These are phyloP conservation scores for Lynx canadensis DNA, from an alignment of 2,113 vertebrate species.

Conservation along the genomic window DNA sequence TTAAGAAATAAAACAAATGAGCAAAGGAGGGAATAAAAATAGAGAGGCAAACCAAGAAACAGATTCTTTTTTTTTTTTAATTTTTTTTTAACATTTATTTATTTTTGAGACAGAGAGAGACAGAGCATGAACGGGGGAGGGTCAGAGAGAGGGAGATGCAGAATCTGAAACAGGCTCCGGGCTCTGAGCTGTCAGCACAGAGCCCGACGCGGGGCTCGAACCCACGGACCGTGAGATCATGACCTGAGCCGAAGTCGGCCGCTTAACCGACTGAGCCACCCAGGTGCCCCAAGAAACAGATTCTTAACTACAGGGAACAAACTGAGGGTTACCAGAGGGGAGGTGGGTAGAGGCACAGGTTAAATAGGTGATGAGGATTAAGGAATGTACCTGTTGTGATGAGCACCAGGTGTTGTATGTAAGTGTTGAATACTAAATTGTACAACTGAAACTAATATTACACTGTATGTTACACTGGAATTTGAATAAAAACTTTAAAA, in stretches of 20 bases:
- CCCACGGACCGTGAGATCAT: too few relatives aligned
- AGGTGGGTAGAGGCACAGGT: neutral
- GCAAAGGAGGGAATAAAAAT: neutral
- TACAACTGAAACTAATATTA: neutral
- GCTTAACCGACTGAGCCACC: too few relatives aligned
- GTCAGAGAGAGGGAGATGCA: too few relatives aligned
- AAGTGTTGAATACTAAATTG: neutral
- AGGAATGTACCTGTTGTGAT: neutral
- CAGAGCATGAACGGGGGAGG: too few relatives aligned
- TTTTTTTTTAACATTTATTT: too few relatives aligned
- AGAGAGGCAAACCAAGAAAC: neutral
- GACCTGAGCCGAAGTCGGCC: too few relatives aligned
- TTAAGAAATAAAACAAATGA: neutral
- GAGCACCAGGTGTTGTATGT: neutral
- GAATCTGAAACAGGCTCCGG: too few relatives aligned
- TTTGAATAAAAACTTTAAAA: neutral
- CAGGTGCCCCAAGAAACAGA: neutral
- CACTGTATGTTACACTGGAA: neutral
- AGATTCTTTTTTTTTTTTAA: too few relatives aligned
- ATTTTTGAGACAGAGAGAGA: too few relatives aligned
- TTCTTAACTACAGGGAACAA: neutral
- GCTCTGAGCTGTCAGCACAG: too few relatives aligned
- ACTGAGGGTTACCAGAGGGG: neutral
- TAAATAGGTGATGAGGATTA: neutral
- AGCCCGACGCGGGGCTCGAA: too few relatives aligned